phyloP scores from a whole-genome alignment of 1,140 invertebrate species.

The Rhagoletis zephyria region DNA sequence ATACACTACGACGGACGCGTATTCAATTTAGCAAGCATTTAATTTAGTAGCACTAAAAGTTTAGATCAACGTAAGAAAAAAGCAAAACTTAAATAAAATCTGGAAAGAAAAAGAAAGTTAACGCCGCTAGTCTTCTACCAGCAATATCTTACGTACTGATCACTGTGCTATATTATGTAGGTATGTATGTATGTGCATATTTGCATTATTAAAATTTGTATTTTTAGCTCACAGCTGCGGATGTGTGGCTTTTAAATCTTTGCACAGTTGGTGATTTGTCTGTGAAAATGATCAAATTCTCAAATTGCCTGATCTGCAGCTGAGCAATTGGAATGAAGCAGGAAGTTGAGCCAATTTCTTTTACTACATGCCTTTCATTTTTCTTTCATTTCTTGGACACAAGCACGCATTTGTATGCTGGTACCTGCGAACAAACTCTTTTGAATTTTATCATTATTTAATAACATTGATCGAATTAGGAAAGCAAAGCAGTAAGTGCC shows the following conservation, averaged over 20 bases:
- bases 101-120: conserved; percentile 41
- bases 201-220: background rate
- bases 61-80: background rate
- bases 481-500: background rate
- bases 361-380: background rate
- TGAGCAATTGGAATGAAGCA: background rate
- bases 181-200: background rate
- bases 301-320: background rate
- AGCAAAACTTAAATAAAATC: background rate
- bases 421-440: background rate
- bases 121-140: background rate
- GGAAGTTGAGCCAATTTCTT: background rate
- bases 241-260: background rate
- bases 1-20: background rate
- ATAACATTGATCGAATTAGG: background rate
- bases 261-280: background rate
- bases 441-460: background rate
- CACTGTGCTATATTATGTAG: background rate
- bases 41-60: background rate
- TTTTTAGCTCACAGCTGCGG: background rate
- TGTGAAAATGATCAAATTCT: background rate
- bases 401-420: background rate
- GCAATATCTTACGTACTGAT: background rate
- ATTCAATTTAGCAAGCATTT: background rate
- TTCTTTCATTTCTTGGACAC: background rate